A percentile compares a stretch with the other conserved stretches of the same genome.
Conservation (phyloP, 2,888 invertebrate species). For the Drosophila austrosaltans region DNA sequence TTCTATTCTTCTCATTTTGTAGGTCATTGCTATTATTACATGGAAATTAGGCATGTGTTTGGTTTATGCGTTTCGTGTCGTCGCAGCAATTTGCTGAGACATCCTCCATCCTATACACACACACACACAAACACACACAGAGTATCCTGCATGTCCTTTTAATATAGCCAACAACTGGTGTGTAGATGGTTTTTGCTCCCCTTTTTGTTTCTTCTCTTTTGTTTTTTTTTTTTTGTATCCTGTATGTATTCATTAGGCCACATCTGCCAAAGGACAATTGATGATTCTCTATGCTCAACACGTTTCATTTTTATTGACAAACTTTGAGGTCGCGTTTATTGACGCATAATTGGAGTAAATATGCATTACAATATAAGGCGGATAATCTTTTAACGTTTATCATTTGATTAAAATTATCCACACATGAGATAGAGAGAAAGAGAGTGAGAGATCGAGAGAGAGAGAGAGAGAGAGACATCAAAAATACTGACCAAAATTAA, state of each 20-base stretch:
- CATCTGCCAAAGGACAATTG: constrained; percentile 1
- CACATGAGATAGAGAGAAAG: neutral
- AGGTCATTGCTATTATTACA: constrained; percentile 34
- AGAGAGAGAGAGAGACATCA: neutral
- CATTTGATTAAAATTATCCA: constrained; percentile 47
- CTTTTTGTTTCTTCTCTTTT: neutral
- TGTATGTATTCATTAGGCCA: constrained; percentile 22
- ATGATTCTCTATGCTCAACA: constrained; percentile 59
- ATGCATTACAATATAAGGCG: constrained; percentile 65
- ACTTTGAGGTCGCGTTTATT: constrained; percentile 67
- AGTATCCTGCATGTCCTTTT: constrained; percentile 10
- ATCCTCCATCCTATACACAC: constrained; percentile 14
- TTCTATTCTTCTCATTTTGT: constrained; percentile 16
- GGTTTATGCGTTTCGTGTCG: constrained; percentile 45
- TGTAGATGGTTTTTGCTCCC: neutral
- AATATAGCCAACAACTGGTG: constrained; percentile 13
- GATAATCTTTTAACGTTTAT: constrained; percentile 65
- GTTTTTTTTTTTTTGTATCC: constrained; percentile 14
- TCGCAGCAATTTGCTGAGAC: constrained; percentile 37
- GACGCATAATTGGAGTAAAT: constrained; percentile 70
- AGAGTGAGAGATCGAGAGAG: neutral
- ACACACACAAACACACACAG: constrained; percentile 4
- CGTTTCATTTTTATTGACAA: constrained; percentile 68
- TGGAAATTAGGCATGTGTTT: constrained; percentile 52
- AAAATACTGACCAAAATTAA: neutral